Evolutionary conservation across 2,113 vertebrate genomes (phyloP).

Genomic region (Galemys pyrenaicus): DNA sequence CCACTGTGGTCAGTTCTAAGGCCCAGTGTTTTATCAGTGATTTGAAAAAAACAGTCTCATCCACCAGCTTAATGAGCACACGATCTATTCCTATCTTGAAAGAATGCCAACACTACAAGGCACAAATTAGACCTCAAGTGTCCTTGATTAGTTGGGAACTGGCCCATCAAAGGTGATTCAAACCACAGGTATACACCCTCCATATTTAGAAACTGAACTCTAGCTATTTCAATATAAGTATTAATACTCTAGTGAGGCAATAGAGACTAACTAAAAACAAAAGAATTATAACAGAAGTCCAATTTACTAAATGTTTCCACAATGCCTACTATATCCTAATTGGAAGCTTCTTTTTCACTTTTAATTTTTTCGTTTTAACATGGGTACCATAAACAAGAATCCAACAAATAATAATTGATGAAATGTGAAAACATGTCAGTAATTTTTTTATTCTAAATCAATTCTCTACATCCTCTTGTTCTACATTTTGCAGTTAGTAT

Average conservation of each 20-base stretch:
- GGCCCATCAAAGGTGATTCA: background rate
- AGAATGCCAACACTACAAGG: slow-evolving; percentile 25
- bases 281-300: background rate
- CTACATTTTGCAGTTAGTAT: background rate
- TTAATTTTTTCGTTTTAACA: background rate
- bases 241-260: background rate
- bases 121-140: slow-evolving; percentile 40
- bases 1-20: background rate
- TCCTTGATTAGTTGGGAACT: slow-evolving; percentile 38
- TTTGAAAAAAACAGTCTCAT: slow-evolving; percentile 13
- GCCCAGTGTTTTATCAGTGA: slow-evolving; percentile 15
- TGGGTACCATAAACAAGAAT: background rate
- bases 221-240: background rate
- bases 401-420: background rate
- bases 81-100: slow-evolving; percentile 38
- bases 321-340: background rate
- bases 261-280: background rate
- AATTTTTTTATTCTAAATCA: slow-evolving; percentile 15
- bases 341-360: background rate
- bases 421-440: background rate
- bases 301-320: background rate
- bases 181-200: background rate
- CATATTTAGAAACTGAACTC: background rate
- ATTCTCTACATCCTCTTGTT: background rate
- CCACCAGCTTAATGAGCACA: slow-evolving; percentile 7